These are phyloP conservation scores for Mastigias papua DNA, from an alignment of 30 jellyfish, hydroid and myxozoan genomes.

Conservation along the genomic window DNA sequence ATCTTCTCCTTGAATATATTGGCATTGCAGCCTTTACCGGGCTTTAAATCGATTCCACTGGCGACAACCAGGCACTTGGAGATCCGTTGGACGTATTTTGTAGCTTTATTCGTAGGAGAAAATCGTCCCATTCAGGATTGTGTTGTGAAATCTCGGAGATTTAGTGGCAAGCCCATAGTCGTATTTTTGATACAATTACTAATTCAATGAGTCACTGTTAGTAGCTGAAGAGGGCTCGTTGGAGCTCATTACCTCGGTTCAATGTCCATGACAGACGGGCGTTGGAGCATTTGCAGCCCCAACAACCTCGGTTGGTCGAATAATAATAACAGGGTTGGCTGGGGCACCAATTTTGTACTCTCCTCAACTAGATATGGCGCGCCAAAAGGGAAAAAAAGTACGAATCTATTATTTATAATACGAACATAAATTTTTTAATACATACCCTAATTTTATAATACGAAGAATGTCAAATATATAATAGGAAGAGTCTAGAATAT, in stretches of 20 bases:
- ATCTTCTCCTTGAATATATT: neutral
- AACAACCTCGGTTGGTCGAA: neutral
- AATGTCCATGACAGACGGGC: neutral
- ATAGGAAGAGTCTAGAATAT: no score
- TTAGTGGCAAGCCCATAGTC: neutral
- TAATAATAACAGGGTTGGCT: no score
- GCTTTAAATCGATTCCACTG: neutral
- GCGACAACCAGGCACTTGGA: neutral
- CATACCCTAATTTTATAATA: no score
- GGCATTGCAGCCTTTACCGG: neutral
- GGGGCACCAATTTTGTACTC: no score
- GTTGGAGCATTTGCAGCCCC: neutral
- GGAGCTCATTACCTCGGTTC: neutral
- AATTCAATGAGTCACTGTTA: constrained; percentile 13
- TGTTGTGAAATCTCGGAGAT: neutral
- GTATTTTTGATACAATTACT: neutral
- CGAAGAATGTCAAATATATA: no score
- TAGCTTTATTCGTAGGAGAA: neutral
- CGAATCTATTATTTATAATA: no score
- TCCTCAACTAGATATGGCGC: no score
- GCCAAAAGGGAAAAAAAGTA: no score
- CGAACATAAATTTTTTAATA: no score
- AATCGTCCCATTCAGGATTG: constrained; percentile 8
- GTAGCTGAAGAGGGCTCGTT: neutral
- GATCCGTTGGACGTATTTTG: neutral